phyloP scores from a whole-genome alignment of 2,797 vertebrate species.

The Octomys mimax region DNA sequence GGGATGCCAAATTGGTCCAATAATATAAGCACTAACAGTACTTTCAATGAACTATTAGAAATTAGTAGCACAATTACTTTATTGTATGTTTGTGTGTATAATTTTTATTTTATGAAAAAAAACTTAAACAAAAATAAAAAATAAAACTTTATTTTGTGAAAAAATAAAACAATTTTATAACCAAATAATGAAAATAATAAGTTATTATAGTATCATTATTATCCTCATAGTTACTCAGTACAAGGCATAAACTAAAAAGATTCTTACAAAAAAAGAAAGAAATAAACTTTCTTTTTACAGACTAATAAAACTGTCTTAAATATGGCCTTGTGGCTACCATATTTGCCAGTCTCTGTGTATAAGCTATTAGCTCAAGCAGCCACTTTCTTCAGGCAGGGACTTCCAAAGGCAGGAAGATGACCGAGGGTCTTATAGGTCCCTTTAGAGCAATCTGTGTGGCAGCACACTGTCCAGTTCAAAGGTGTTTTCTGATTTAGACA shows the following conservation, averaged over 20 bases:
- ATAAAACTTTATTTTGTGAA: neutral
- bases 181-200: neutral
- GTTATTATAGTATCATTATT: no score
- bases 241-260: neutral
- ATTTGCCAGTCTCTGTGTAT: neutral
- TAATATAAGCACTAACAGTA: no score
- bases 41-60: no score
- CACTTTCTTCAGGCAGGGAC: neutral
- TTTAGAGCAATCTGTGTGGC: neutral
- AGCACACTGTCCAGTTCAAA: neutral
- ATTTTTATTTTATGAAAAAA: no score
- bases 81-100: no score
- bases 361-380: neutral
- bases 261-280: neutral
- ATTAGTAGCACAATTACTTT: no score
- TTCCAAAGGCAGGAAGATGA: neutral
- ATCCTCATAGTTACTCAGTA: neutral
- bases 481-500: neutral
- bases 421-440: neutral
- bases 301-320: neutral
- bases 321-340: neutral
- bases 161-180: neutral
- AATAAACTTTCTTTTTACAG: neutral
- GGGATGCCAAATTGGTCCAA: no score
- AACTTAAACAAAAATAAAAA: no score